phyloP scores from a whole-genome alignment of 2,113 vertebrate genomes.

The Tychaedon coryphoeus region DNA sequence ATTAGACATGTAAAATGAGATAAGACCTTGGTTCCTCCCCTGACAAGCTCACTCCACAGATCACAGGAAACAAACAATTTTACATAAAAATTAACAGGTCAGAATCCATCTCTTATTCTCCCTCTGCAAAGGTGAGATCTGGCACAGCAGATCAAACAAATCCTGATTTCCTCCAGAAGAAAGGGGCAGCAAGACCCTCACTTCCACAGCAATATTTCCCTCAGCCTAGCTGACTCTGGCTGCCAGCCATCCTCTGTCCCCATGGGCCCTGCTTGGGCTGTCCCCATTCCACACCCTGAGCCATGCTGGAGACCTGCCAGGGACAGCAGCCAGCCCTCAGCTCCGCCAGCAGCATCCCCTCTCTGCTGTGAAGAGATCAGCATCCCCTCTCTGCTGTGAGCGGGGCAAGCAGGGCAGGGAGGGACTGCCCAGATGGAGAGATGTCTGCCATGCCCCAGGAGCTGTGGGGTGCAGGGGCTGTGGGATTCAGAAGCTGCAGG shows the following conservation, averaged over 20 bases:
- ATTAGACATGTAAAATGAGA: neutral
- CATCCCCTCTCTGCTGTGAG: neutral
- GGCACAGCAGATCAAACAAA: neutral
- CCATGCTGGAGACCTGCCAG: neutral
- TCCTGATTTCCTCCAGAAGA: neutral
- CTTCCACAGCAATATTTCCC: neutral
- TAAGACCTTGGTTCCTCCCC: neutral
- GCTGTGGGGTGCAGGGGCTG: neutral
- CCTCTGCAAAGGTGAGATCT: neutral
- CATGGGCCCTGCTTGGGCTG: neutral
- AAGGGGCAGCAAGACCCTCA: neutral
- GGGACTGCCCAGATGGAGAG: neutral
- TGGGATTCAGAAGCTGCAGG: accelerated
- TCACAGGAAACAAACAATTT: neutral
- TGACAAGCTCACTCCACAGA: neutral
- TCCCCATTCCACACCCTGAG: neutral
- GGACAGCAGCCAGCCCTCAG: neutral
- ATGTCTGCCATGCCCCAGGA: accelerated
- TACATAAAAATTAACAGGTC: neutral
- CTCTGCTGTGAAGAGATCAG: neutral
- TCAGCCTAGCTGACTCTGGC: neutral
- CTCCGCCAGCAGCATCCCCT: neutral
- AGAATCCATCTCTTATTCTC: neutral
- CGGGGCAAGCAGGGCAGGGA: neutral
- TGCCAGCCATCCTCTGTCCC: neutral